Conservation (phyloP, 2,888 invertebrate genomes). For the Oeneis ivallda region DNA sequence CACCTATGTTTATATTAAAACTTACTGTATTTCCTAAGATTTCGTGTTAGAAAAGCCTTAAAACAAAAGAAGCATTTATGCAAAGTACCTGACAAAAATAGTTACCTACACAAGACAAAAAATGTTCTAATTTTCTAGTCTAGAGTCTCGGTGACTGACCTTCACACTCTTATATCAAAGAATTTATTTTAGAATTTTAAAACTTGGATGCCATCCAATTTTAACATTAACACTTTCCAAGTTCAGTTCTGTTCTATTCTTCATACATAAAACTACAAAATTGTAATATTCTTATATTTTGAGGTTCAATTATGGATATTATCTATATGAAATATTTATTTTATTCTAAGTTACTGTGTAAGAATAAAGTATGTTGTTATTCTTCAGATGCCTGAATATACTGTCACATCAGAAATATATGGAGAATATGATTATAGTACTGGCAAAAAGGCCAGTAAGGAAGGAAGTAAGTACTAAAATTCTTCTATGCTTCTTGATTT, state of each 20-base stretch:
- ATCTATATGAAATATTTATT: not conserved
- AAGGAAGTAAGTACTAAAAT: conserved; percentile 71
- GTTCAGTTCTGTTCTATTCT: conserved; percentile 44
- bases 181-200: conserved; percentile 76
- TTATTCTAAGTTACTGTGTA: not conserved
- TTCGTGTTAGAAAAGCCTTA: too few relatives aligned
- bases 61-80: too few relatives aligned
- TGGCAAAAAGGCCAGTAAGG: conserved; percentile 63
- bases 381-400: conserved; percentile 77
- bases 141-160: conserved; percentile 62
- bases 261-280: conserved; percentile 8
- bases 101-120: too few relatives aligned
- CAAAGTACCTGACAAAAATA: too few relatives aligned
- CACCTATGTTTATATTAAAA: too few relatives aligned
- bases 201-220: conserved; percentile 73
- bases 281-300: conserved; percentile 1
- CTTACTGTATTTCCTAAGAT: too few relatives aligned
- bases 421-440: conserved; percentile 85
- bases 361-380: not conserved
- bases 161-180: conserved; percentile 53
- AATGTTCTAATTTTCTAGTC: too few relatives aligned
- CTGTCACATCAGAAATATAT: conserved; percentile 88
- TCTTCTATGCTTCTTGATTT: not conserved
- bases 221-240: conserved; percentile 63
- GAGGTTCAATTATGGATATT: conserved; percentile 4